Evolutionary conservation across 2,113 vertebrate species (phyloP).

Genomic region (Etheostoma cragini): DNA sequence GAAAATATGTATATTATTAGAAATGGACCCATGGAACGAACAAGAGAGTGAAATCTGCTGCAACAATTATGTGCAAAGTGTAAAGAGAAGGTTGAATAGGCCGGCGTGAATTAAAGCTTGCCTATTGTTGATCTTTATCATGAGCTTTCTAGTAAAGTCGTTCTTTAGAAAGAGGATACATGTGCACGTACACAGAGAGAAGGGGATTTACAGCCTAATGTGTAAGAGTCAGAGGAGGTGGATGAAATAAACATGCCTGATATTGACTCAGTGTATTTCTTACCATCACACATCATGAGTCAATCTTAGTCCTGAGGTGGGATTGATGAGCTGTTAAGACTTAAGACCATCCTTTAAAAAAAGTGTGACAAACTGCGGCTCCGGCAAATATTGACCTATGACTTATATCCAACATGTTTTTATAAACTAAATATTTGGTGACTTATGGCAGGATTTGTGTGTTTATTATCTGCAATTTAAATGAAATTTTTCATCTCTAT

Average conservation of each 20-base stretch:
- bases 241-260: neutral
- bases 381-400: neutral
- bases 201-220: neutral
- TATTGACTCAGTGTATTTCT: neutral
- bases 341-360: no score
- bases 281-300: neutral
- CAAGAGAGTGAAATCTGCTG: slow-evolving; percentile 49
- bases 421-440: neutral
- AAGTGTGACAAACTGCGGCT: no score
- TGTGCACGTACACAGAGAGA: neutral
- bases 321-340: neutral
- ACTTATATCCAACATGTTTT: neutral
- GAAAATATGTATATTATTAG: slow-evolving; percentile 58
- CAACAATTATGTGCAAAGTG: slow-evolving; percentile 45
- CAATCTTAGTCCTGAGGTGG: neutral
- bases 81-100: slow-evolving; percentile 34
- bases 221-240: neutral
- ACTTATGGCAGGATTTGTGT: neutral
- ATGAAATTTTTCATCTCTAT: neutral
- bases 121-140: slow-evolving; percentile 40
- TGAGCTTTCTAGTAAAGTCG: slow-evolving; percentile 55
- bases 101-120: slow-evolving; percentile 13
- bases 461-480: neutral
- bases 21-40: slow-evolving; percentile 37
- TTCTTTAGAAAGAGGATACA: neutral